phyloP scores from a whole-genome alignment of 2,888 invertebrate species.

The Hedya salicella region DNA sequence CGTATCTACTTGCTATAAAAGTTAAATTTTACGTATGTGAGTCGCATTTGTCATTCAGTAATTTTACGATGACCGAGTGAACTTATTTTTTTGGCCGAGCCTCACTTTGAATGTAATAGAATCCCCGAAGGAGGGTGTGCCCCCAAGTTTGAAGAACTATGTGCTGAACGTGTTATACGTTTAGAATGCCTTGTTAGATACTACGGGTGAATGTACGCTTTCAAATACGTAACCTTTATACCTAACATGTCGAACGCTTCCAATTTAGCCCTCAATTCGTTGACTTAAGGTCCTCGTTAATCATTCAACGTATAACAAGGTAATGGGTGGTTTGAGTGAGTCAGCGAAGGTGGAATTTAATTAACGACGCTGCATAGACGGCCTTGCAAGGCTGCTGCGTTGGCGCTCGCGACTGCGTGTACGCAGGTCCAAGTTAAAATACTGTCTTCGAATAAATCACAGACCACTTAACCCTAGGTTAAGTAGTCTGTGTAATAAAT shows the following conservation, averaged over 20 bases:
- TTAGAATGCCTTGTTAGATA: neutral
- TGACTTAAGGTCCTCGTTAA: slow-evolving; percentile 17
- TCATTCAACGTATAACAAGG: slow-evolving; percentile 25
- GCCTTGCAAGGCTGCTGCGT: slow-evolving; percentile 81
- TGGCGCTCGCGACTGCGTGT: slow-evolving; percentile 60
- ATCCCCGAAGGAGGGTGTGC: too few relatives aligned
- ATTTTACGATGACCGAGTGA: too few relatives aligned
- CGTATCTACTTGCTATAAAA: too few relatives aligned
- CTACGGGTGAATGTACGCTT: neutral
- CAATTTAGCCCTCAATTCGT: neutral
- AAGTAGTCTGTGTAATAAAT: too few relatives aligned
- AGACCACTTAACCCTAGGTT: too few relatives aligned
- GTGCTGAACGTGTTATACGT: too few relatives aligned
- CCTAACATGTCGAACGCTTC: neutral
- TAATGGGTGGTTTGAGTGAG: slow-evolving; percentile 54
- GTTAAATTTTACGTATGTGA: too few relatives aligned
- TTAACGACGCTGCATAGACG: slow-evolving; percentile 77
- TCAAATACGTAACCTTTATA: neutral
- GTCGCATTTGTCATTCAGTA: too few relatives aligned
- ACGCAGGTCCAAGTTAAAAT: slow-evolving; percentile 51
- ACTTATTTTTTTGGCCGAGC: too few relatives aligned
- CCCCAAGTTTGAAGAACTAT: too few relatives aligned
- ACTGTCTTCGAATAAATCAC: slow-evolving; percentile 5
- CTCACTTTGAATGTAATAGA: too few relatives aligned
- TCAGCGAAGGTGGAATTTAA: slow-evolving; percentile 80